Percentiles rank a stretch among this genome's conserved stretches.
phyloP scores from a whole-genome alignment of 2,113 vertebrate genomes.

The Muntiacus muntjak region DNA sequence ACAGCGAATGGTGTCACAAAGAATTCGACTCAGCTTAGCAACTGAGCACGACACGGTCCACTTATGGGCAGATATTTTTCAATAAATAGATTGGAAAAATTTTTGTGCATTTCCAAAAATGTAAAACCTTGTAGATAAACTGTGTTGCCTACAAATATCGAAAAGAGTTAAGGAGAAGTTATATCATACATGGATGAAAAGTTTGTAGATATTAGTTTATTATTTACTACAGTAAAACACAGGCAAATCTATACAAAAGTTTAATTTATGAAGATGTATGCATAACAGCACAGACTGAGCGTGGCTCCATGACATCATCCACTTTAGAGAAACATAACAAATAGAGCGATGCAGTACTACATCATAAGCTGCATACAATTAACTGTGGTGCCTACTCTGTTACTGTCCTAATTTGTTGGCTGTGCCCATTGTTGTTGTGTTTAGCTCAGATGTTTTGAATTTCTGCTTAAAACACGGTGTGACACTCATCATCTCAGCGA shows the following conservation, averaged over 20 bases:
- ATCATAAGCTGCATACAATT: neutral
- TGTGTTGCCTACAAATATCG: neutral
- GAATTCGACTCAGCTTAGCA: neutral
- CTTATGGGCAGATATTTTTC: neutral
- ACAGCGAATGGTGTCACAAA: neutral
- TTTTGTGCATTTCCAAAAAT: no score
- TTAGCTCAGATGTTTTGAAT: neutral
- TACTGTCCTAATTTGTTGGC: neutral
- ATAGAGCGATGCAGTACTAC: neutral
- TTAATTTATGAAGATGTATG: neutral
- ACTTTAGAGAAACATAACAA: neutral
- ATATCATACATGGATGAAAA: neutral
- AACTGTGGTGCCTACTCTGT: no score
- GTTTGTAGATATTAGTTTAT: neutral
- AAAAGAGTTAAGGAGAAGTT: neutral
- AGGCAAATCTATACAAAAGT: neutral
- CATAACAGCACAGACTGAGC: neutral
- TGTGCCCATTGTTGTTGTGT: no score
- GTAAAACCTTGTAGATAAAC: neutral
- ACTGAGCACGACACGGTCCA: neutral
- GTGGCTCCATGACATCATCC: neutral
- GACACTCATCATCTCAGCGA: no score
- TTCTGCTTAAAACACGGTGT: neutral
- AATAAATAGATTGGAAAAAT: neutral
- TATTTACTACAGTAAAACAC: neutral